Percentiles rank a stretch among this genome's conserved stretches.
These are phyloP conservation scores for Bombus huntii DNA, from an alignment of 1,140 invertebrate species.

Conservation along the genomic window DNA sequence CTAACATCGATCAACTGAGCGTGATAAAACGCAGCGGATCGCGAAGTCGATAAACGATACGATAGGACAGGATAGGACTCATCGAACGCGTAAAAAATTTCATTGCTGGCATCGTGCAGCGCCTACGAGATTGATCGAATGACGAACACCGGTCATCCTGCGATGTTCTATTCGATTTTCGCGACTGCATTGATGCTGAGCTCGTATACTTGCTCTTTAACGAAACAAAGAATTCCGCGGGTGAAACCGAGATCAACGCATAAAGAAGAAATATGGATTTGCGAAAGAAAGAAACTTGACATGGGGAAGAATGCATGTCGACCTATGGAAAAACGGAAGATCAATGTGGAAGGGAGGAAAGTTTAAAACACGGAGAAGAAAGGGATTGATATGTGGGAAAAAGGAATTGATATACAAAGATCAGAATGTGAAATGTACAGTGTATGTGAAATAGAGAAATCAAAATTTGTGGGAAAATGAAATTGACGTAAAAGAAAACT, in stretches of 20 bases:
- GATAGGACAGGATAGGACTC: background rate
- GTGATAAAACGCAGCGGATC: background rate
- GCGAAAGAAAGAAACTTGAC: background rate
- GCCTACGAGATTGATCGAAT: background rate
- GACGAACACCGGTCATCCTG: background rate
- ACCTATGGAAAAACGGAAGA: background rate
- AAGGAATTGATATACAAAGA: background rate
- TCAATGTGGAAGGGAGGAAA: background rate
- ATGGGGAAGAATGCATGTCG: background rate
- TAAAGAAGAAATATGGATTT: background rate
- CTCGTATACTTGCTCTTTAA: background rate
- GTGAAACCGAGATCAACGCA: background rate
- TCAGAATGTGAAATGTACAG: background rate
- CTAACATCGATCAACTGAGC: background rate
- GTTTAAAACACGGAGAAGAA: background rate
- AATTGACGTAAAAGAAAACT: background rate
- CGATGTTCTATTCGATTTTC: background rate
- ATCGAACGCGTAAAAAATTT: background rate
- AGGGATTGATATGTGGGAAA: background rate
- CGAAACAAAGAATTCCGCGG: background rate
- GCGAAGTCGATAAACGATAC: background rate
- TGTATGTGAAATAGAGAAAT: background rate
- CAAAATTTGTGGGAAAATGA: background rate
- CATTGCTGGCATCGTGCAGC: background rate
- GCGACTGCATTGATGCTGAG: background rate